A percentile compares a stretch with the other conserved stretches of the same genome.
phyloP scores from a whole-genome alignment of 2,113 vertebrate species.

The Rhinopomastus cyanomelas region DNA sequence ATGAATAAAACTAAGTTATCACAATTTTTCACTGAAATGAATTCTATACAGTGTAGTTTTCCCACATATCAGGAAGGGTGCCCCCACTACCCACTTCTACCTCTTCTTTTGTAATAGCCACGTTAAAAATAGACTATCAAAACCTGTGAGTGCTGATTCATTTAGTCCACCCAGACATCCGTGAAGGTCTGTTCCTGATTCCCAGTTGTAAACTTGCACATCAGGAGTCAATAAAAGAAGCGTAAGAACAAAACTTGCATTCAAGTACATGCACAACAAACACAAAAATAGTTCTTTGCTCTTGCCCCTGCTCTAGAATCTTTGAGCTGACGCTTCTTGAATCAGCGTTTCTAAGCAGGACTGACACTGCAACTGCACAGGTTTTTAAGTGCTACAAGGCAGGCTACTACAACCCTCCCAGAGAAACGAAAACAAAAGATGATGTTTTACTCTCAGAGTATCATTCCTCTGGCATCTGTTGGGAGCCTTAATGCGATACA shows the following conservation, averaged over 20 bases:
- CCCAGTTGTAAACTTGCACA: neutral
- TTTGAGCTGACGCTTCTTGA: neutral
- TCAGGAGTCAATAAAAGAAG: neutral
- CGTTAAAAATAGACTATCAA: neutral
- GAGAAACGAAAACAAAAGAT: neutral
- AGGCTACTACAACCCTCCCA: neutral
- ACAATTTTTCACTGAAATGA: neutral
- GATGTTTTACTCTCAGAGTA: neutral
- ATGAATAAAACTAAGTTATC: constrained; percentile 16
- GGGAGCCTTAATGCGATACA: neutral
- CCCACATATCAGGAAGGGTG: accelerated
- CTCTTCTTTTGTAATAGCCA: neutral
- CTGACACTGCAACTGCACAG: neutral
- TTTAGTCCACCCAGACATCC: neutral
- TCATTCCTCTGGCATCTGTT: neutral
- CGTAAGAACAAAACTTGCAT: neutral
- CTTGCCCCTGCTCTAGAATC: neutral
- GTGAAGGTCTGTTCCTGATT: neutral
- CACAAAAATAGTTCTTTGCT: neutral
- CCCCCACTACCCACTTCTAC: neutral
- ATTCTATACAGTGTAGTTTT: neutral
- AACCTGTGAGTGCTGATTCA: neutral
- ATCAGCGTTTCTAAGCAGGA: neutral
- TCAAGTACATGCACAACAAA: neutral
- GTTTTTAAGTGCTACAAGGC: neutral